Conservation (phyloP, 2,113 vertebrate genomes). For the Acanthisitta chloris region DNA sequence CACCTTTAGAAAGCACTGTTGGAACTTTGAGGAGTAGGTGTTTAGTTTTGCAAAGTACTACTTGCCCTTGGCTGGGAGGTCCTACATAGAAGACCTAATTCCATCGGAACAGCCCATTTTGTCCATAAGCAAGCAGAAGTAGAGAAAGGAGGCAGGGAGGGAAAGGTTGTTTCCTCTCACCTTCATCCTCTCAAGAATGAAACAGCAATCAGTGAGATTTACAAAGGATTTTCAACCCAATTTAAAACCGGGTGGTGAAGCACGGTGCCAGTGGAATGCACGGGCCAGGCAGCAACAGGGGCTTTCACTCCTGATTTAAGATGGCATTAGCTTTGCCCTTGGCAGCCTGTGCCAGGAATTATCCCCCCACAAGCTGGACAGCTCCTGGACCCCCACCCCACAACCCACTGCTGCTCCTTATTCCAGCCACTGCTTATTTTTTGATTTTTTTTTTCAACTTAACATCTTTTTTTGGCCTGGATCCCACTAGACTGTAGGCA, state of each 20-base stretch:
- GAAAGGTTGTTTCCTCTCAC: conserved; percentile 25
- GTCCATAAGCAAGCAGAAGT: accelerated
- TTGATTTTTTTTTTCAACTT: not conserved
- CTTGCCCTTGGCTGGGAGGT: not conserved
- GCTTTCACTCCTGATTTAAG: conserved; percentile 20
- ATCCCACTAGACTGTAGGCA: not conserved
- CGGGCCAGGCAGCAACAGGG: not conserved
- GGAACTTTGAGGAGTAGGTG: not conserved
- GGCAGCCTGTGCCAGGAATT: conserved; percentile 9
- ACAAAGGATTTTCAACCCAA: conserved; percentile 11
- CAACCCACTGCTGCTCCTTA: not conserved
- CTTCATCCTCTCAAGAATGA: conserved; percentile 71
- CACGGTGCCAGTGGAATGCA: conserved; percentile 56
- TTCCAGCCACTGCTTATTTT: not conserved
- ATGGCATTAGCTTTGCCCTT: conserved; percentile 31
- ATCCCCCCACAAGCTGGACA: not conserved
- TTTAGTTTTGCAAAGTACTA: not conserved
- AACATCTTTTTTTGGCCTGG: not conserved
- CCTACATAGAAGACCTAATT: not conserved
- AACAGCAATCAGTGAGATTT: conserved; percentile 46
- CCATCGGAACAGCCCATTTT: not conserved
- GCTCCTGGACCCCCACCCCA: not conserved
- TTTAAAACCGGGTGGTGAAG: not conserved
- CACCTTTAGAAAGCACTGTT: not conserved
- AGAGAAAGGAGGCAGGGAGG: not conserved